Evolutionary conservation across 2,888 invertebrate genomes (phyloP), one percentile per base, ranked within the genome.

Genomic region (Aporophyla lueneburgensis): DNA sequence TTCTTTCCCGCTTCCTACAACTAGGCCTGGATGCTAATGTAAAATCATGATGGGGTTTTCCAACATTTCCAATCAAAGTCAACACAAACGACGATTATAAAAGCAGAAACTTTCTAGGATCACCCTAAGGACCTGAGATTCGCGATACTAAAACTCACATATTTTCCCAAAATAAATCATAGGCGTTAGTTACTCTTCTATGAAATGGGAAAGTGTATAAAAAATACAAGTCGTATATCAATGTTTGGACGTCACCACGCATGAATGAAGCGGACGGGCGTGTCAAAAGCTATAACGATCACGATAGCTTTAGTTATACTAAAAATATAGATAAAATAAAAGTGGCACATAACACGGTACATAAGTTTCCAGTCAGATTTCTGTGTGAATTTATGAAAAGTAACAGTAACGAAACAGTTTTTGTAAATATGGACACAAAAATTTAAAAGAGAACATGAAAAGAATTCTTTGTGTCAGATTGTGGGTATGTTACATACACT

Each of bases 161-260:
- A 49, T 14, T 56, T 58, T 40, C 7, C 10, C 6, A 33, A 33
- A 59, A 85, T 74, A 81, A 75, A 74, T 69, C 65, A 43, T 51
- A 14, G 24, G 12, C 54, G 40, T 59, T 68, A 46, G 40, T 59
- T 68, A 46, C 51, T 85, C n/a, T 71, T 56, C 53, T 71, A 73
- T 75, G 53, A 73, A 75, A 71, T 74, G 33, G 63, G 46, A 76
- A 84, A 81, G 63, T 76, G 69, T 77, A 59, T 77, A 85, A 81
- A 87, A 82, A 84, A 81, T 78, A 71, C 43, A 59, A 63, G 76
- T 72, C 77, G 81, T 88, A 80, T 84, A 87, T 88, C 86, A 82
- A 74, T 78, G 72, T 75, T 66, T 62, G 76, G 75, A 85, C 73
- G 82, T 87, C 78, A 81, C 43, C 65, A 63, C 81, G 87, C 77